Evolutionary conservation across 2,888 invertebrate genomes (phyloP).

Genomic region (Catotricha subobsoleta): DNA sequence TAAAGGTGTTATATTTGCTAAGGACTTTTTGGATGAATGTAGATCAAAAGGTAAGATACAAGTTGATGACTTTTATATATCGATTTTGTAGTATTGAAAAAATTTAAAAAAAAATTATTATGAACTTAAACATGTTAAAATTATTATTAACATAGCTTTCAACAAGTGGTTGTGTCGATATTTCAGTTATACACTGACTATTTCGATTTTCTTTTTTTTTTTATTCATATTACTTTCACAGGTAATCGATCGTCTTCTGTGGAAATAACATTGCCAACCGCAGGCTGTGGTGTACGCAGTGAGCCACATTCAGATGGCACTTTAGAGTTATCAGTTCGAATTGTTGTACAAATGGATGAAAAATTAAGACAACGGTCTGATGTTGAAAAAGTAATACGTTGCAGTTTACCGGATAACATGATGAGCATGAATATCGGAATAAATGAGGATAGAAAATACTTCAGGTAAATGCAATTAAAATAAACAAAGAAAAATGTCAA

Average conservation of each 20-base stretch:
- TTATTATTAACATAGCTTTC: too few species aligned
- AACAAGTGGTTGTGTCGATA: too few species aligned
- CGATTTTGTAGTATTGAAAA: too few species aligned
- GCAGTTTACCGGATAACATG: constrained; percentile 27
- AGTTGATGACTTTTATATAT: too few species aligned
- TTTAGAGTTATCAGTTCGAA: constrained; percentile 44
- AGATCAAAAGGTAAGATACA: constrained; percentile 37
- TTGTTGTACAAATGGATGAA: constrained; percentile 58
- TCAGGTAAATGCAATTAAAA: constrained; percentile 9
- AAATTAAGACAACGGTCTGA: constrained; percentile 56
- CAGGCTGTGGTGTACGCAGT: constrained; percentile 49
- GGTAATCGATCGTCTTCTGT: constrained; percentile 17
- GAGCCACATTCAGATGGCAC: constrained; percentile 31
- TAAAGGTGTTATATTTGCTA: constrained; percentile 54
- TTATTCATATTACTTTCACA: too few species aligned
- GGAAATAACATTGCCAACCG: constrained; percentile 23
- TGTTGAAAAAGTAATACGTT: constrained; percentile 44
- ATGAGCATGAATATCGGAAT: constrained; percentile 20
- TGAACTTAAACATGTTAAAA: too few species aligned
- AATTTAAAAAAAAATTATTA: too few species aligned
- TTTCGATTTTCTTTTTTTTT: too few species aligned
- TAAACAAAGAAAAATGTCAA: background rate
- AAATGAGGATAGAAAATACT: constrained; percentile 4
- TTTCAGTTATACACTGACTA: too few species aligned
- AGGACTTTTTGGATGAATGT: constrained; percentile 57